Evolutionary conservation across 1,140 invertebrate genomes (phyloP).

Genomic region (Reticulitermes speratus): DNA sequence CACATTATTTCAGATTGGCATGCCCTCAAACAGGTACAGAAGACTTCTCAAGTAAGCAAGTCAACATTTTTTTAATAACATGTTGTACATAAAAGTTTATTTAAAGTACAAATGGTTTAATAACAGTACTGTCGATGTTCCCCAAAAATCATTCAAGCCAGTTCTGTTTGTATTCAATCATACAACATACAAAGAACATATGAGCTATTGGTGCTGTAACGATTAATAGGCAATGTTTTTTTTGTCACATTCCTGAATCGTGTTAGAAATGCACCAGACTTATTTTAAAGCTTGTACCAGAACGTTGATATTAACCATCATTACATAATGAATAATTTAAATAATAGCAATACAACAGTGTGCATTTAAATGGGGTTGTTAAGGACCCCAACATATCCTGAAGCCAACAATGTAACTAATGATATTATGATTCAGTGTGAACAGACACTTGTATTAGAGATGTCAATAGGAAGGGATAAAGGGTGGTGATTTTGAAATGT

Average conservation of each 20-base stretch:
- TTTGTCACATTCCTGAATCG: background rate
- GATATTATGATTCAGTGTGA: background rate
- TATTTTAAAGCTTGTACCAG: slow-evolving; percentile 29
- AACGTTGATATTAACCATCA: slow-evolving; percentile 26
- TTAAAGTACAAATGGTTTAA: background rate
- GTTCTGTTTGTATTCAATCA: slow-evolving; percentile 18
- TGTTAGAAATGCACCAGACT: slow-evolving; percentile 15
- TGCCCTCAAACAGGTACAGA: background rate
- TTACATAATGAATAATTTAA: slow-evolving; percentile 17
- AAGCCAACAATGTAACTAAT: background rate
- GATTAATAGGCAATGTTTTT: background rate
- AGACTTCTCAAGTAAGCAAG: background rate
- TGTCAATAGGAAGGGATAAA: no score
- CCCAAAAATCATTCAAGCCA: background rate
- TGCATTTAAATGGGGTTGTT: background rate
- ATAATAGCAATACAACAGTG: background rate
- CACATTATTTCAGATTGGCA: background rate
- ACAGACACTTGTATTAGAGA: background rate
- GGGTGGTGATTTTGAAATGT: no score
- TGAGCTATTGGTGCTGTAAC: slow-evolving; percentile 13
- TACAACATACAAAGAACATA: slow-evolving; percentile 17
- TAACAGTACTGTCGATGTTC: background rate
- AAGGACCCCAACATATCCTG: background rate
- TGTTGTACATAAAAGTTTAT: no score
- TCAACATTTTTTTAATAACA: background rate